phyloP scores from a whole-genome alignment of 1,140 invertebrate genomes.

The Apis cerana region DNA sequence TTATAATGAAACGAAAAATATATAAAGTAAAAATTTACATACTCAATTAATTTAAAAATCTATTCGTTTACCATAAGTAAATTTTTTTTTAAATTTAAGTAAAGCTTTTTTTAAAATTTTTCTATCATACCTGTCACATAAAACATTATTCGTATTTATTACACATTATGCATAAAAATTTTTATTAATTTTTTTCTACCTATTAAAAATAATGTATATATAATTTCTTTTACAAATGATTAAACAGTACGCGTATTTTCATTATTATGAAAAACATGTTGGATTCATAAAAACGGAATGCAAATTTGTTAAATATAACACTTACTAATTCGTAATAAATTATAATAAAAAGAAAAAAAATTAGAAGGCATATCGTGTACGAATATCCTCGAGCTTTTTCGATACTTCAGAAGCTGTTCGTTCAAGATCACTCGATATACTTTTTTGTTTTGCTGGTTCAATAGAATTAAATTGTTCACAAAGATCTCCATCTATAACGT shows the following conservation, averaged over 20 bases:
- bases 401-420: constrained; percentile 97
- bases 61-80: neutral
- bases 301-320: constrained; percentile 1
- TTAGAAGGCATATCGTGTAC: constrained; percentile 97
- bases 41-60: neutral
- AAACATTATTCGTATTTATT: constrained; percentile 8
- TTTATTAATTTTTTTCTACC: neutral
- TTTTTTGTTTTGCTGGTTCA: constrained; percentile 96
- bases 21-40: constrained; percentile 2
- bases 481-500: constrained; percentile 99
- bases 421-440: constrained; percentile 96
- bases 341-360: neutral
- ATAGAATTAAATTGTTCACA: constrained; percentile 99
- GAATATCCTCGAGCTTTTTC: constrained; percentile 96
- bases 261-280: neutral
- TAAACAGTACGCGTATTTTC: neutral
- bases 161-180: neutral
- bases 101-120: neutral
- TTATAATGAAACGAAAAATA: neutral
- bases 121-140: neutral
- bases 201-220: neutral
- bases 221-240: neutral
- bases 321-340: constrained; percentile 10
- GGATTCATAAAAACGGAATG: constrained; percentile 30
- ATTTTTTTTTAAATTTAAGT: constrained; percentile 11